Percentiles rank a stretch among this genome's conserved stretches.
Conservation (phyloP, 2,888 invertebrate species). For the Plagiodera versicolora region DNA sequence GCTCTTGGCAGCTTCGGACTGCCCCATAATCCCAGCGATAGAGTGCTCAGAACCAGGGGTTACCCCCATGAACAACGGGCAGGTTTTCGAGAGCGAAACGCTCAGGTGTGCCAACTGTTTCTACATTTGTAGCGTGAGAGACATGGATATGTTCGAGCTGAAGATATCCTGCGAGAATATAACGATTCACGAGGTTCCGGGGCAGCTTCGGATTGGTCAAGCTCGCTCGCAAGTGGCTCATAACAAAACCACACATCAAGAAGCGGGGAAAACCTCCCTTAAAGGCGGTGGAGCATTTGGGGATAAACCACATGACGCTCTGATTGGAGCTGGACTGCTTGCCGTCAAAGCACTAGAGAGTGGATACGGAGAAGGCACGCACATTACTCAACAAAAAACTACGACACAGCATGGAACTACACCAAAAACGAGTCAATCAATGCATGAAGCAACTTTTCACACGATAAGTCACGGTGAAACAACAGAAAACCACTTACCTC, state of each 20-base stretch:
- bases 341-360: no score
- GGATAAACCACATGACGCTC: no score
- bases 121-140: constrained; percentile 1
- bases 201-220: no score
- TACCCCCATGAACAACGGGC: background rate
- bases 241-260: no score
- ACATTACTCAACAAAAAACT: background rate
- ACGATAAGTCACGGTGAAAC: no score
- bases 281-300: no score
- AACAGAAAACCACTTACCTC: no score
- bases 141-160: background rate
- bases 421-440: background rate
- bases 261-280: no score
- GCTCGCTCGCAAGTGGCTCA: no score
- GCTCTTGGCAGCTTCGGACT: background rate
- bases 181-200: background rate
- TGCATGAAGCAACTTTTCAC: no score
- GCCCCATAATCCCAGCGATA: background rate
- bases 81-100: background rate
- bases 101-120: background rate
- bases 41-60: background rate
- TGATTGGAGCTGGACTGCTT: no score
- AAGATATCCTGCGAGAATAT: constrained; percentile 6
- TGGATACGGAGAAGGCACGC: background rate
- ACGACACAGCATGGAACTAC: background rate